Evolutionary conservation across 2,888 invertebrate species (phyloP).

Genomic region (Diachrysia chrysitis): DNA sequence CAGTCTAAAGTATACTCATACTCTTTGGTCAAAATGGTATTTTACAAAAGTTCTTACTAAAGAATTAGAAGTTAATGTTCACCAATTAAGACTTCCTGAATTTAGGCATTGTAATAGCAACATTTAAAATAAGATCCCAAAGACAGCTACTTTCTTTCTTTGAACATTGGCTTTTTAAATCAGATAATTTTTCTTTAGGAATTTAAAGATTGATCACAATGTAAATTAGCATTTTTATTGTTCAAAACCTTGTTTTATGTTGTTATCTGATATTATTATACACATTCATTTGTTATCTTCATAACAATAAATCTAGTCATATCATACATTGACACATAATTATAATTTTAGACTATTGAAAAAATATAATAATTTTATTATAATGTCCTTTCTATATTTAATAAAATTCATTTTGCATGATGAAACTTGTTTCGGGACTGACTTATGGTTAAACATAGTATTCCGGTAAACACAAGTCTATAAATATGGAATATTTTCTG

Average conservation of each 20-base stretch:
- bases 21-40: neutral
- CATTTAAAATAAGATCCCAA: neutral
- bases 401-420: too few relatives aligned
- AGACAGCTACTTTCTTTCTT: neutral
- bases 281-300: conserved; percentile 16
- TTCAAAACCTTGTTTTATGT: conserved; percentile 18
- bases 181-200: neutral
- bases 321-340: conserved; percentile 16
- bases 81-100: neutral
- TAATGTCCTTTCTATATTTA: too few relatives aligned
- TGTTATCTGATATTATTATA: conserved; percentile 18
- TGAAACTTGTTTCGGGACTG: too few relatives aligned
- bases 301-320: conserved; percentile 8
- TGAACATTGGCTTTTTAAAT: neutral
- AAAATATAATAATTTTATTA: neutral
- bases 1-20: neutral
- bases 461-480: too few relatives aligned
- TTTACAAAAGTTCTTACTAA: neutral
- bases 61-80: neutral
- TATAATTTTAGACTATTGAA: conserved; percentile 5
- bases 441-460: too few relatives aligned
- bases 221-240: conserved; percentile 25
- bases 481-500: too few relatives aligned
- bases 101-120: neutral
- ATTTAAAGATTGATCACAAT: conserved; percentile 41